Percentiles rank a stretch among this genome's conserved stretches.
Conservation (phyloP, 2,888 invertebrate genomes). For the Phortica magna region DNA sequence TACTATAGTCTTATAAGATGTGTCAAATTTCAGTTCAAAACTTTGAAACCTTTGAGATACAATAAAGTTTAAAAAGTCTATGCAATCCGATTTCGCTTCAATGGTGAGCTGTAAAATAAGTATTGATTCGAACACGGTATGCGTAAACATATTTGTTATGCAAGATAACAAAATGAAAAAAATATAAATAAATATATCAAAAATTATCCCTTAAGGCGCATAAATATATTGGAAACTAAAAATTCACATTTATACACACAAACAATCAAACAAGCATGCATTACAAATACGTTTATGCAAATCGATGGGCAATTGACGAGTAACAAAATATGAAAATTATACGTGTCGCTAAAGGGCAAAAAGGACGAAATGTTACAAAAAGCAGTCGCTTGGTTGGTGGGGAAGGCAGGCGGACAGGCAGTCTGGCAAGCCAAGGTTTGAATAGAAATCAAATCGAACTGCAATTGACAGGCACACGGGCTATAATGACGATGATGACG, state of each 20-base stretch:
- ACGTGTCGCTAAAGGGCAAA: slow-evolving; percentile 55
- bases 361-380: slow-evolving; percentile 11
- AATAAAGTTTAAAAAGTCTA: too few relatives aligned
- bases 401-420: neutral
- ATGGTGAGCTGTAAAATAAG: slow-evolving; percentile 50
- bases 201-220: slow-evolving; percentile 31
- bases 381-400: neutral
- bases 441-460: slow-evolving; percentile 49
- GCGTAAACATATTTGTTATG: neutral
- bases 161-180: neutral
- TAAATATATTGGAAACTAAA: slow-evolving; percentile 24
- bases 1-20: too few relatives aligned
- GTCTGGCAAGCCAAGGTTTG: slow-evolving; percentile 10
- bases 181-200: neutral
- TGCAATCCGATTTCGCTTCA: too few relatives aligned
- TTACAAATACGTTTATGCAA: slow-evolving; percentile 53
- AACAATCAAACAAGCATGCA: slow-evolving; percentile 21
- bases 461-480: slow-evolving; percentile 67
- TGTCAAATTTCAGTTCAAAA: too few relatives aligned
- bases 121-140: slow-evolving; percentile 62
- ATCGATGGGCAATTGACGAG: slow-evolving; percentile 58
- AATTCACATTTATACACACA: slow-evolving; percentile 7
- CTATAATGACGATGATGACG: slow-evolving; percentile 52
- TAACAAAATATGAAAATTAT: slow-evolving; percentile 68
- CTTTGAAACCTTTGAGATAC: too few relatives aligned